Base-by-base conservation (phyloP, 2,888 invertebrate species). In the Rugalucina vietnamica region DNA sequence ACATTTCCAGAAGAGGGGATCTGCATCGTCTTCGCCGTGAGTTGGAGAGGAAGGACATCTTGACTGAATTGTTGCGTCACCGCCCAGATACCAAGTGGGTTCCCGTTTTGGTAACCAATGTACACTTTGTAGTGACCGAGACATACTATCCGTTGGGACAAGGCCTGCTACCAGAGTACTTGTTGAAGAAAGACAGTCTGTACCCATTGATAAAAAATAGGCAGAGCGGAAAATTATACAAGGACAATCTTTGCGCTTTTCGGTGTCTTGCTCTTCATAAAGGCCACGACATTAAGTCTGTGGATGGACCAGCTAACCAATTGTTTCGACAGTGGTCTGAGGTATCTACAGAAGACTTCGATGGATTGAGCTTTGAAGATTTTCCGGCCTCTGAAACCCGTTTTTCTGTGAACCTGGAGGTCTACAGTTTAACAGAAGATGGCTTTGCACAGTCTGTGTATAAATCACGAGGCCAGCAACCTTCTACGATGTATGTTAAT, bases 51-150 rank as follows among this genome's bases (percentile, higher is more conserved):
- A 76, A 82, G 54, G 83, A 85, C 69, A 65, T 86, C 18, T 1
- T 65, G 1, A 81, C 78, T 1, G 79, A 89, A 49, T 34, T 85
- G 14, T 57, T 86, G 14, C 14, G 77, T 14, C 54, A 84, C 0
- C 39, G 88, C 14, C 77, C 85, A 10, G 70, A 88, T 39, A 85
- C 85, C 10, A 85, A 87, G 57, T 89, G 85, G 88, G 70, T 84
- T 21, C 89, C 85, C 0, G 82, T 84, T 0, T 50, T 88, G 24
- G 57, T 88, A 0, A 88, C 88, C 3, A 89, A 89, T 57, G 78
- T 88, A 3, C 83, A 79, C 14, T 76, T 78, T 36, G 34, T 27
- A 0, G 73, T 84, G 4, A 54, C 43, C 71, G 50, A 24, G 3
- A 85, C 83, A 10, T 34, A 37, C n/a, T 85, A 81, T 71, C 79